These are phyloP conservation scores for Holocentrus rufus DNA, from an alignment of 2,797 vertebrate genomes.

Conservation along the genomic window DNA sequence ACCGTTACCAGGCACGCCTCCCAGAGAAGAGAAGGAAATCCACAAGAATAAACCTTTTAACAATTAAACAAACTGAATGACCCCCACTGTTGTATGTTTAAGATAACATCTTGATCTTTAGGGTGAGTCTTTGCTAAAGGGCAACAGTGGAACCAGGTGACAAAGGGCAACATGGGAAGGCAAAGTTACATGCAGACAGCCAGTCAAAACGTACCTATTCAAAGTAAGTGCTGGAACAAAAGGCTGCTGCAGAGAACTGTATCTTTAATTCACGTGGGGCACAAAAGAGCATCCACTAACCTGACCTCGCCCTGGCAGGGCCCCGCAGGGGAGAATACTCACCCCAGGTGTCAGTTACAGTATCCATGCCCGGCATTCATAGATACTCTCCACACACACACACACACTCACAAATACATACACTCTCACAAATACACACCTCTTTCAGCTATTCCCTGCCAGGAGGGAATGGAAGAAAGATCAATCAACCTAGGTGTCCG, in stretches of 20 bases:
- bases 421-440: slow-evolving; percentile 5
- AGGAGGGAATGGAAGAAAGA: slow-evolving; percentile 28
- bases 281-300: slow-evolving; percentile 72
- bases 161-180: slow-evolving; percentile 26
- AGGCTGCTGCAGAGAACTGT: slow-evolving; percentile 48
- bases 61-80: too few species aligned
- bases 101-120: slow-evolving; percentile 36
- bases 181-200: slow-evolving; percentile 54
- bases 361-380: slow-evolving; percentile 70
- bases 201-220: slow-evolving; percentile 66
- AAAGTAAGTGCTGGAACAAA: slow-evolving; percentile 70
- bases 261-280: slow-evolving; percentile 78
- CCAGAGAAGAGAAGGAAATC: slow-evolving; percentile 7
- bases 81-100: not conserved
- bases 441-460: slow-evolving; percentile 34
- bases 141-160: slow-evolving; percentile 47
- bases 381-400: slow-evolving; percentile 42
- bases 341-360: slow-evolving; percentile 71
- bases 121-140: slow-evolving; percentile 42
- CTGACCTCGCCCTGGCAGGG: slow-evolving; percentile 48
- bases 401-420: slow-evolving; percentile 12
- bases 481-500: slow-evolving; percentile 30
- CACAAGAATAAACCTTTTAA: too few species aligned
- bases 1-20: not conserved
- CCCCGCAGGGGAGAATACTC: slow-evolving; percentile 43